A percentile compares a stretch with the other conserved stretches of the same genome.
Conservation (phyloP, 1,140 invertebrate species). For the Drosophila sturtevanti region DNA sequence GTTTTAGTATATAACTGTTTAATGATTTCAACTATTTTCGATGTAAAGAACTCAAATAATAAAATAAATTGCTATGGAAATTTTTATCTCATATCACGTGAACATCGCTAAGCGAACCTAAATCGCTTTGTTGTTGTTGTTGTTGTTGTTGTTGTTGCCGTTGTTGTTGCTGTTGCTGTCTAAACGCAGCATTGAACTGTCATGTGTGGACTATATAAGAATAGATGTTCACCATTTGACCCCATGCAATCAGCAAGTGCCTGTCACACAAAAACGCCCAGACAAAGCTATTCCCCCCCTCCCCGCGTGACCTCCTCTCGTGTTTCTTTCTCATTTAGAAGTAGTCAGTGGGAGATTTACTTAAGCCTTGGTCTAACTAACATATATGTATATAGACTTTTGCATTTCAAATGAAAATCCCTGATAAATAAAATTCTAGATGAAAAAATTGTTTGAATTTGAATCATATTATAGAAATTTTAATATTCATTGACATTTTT, state of each 20-base stretch:
- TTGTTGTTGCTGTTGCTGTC: slow-evolving; percentile 22
- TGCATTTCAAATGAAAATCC: not conserved
- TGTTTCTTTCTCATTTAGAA: not conserved
- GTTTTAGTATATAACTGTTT: too few relatives aligned
- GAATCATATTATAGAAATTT: not conserved
- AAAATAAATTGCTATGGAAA: not conserved
- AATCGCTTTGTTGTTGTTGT: slow-evolving; percentile 36
- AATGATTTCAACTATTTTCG: too few relatives aligned
- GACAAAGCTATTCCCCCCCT: not conserved
- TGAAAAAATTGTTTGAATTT: not conserved
- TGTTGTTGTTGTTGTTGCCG: slow-evolving; percentile 3
- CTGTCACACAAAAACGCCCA: slow-evolving; percentile 19
- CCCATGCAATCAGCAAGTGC: slow-evolving; percentile 40
- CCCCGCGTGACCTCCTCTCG: not conserved
- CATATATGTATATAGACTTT: not conserved
- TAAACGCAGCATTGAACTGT: slow-evolving; percentile 39
- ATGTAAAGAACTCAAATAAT: not conserved
- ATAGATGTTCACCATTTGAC: slow-evolving; percentile 43
- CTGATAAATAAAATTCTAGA: not conserved
- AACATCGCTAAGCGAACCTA: not conserved
- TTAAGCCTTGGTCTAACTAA: not conserved
- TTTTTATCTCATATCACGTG: not conserved
- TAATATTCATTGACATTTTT: slow-evolving; percentile 9
- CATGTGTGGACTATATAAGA: slow-evolving; percentile 27
- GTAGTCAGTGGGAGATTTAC: slow-evolving; percentile 9